These are phyloP conservation scores for Acipenser transmontanus DNA, from an alignment of 2,797 vertebrate genomes.

Conservation along the genomic window DNA sequence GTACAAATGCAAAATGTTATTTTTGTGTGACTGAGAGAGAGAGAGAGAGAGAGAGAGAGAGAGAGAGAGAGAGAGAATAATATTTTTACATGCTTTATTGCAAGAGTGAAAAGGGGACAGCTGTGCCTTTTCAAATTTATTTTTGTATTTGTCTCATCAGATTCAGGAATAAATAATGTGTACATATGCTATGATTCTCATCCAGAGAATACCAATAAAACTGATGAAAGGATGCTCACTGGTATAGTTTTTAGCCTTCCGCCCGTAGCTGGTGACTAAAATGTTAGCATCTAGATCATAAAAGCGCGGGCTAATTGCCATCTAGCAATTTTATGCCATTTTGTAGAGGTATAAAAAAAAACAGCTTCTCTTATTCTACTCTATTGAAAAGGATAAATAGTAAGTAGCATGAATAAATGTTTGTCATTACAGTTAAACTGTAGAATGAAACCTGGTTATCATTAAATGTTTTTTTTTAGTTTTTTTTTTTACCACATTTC, in stretches of 20 bases:
- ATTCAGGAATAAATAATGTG: neutral
- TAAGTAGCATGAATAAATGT: conserved; percentile 39
- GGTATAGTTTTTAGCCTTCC: conserved; percentile 4
- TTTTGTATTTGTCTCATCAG: conserved; percentile 8
- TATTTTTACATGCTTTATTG: too few species aligned
- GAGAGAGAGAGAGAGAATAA: too few species aligned
- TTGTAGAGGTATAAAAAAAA: conserved; percentile 39
- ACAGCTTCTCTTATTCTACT: conserved; percentile 56
- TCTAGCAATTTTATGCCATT: conserved; percentile 42
- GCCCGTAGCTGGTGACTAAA: neutral
- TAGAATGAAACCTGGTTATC: conserved; percentile 34
- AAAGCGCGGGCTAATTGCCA: conserved; percentile 17
- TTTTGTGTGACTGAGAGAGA: too few species aligned
- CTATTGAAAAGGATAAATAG: conserved; percentile 58
- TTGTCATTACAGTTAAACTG: conserved; percentile 46
- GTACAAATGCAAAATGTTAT: too few species aligned
- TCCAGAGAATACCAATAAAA: neutral
- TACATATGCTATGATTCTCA: conserved; percentile 4
- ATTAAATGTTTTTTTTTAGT: neutral
- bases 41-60: too few species aligned
- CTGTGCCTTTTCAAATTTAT: conserved; percentile 5
- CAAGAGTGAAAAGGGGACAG: neutral
- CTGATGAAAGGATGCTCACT: conserved; percentile 4
- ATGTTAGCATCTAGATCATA: conserved; percentile 9
- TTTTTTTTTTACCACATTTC: conserved; percentile 36